Evolutionary conservation across 2,113 vertebrate species (phyloP).

Genomic region (Cricetomys ansorgei): DNA sequence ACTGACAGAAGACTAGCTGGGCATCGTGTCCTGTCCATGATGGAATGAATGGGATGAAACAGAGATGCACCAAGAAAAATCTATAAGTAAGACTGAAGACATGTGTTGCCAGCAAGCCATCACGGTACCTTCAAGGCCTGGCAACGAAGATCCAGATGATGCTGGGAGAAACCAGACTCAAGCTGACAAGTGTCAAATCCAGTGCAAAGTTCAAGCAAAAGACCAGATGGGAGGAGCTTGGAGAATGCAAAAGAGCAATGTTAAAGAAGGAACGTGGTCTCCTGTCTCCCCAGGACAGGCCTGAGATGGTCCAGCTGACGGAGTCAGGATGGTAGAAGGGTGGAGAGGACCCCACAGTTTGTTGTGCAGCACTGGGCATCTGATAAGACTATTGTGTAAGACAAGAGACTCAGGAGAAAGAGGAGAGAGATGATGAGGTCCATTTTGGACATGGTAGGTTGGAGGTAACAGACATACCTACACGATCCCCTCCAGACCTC

Average conservation of each 20-base stretch:
- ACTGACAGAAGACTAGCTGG: background rate
- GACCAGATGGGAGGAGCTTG: background rate
- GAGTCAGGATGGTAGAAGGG: background rate
- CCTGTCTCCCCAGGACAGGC: background rate
- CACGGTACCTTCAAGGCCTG: background rate
- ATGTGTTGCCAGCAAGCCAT: background rate
- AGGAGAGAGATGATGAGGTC: background rate
- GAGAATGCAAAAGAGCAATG: background rate
- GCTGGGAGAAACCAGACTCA: background rate
- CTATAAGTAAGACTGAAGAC: background rate
- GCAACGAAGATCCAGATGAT: background rate
- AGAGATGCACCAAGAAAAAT: background rate
- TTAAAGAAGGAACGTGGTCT: background rate
- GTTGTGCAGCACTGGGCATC: background rate
- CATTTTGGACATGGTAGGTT: background rate
- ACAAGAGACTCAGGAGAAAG: background rate
- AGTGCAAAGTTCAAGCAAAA: background rate
- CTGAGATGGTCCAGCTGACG: background rate
- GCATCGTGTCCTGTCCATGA: background rate
- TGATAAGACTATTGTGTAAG: background rate
- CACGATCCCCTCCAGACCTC: background rate
- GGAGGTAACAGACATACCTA: background rate
- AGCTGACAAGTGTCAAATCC: background rate
- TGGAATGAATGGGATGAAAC: accelerated
- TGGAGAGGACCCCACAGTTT: background rate